These are phyloP conservation scores for Lutjanus erythropterus DNA, from an alignment of 2,113 vertebrate genomes.

Conservation along the genomic window DNA sequence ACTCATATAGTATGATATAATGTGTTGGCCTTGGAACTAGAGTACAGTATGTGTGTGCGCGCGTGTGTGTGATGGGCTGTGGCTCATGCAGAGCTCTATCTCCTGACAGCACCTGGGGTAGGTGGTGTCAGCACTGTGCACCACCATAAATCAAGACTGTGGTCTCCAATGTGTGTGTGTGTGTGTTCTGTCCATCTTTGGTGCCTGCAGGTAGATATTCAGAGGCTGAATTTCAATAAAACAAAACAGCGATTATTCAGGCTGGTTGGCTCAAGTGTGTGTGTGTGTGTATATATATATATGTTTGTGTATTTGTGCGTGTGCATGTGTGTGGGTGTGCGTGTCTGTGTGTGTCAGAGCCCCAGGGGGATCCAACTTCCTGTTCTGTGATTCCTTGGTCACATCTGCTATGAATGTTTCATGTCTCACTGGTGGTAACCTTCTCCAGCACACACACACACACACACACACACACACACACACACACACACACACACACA, in stretches of 20 bases:
- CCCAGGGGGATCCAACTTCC: constrained; percentile 62
- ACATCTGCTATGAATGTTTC: constrained; percentile 92
- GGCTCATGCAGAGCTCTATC: constrained; percentile 67
- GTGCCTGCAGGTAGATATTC: constrained; percentile 64
- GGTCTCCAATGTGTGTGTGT: constrained; percentile 58
- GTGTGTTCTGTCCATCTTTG: constrained; percentile 58
- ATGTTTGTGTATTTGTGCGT: constrained; percentile 14
- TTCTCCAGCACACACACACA: too few species aligned
- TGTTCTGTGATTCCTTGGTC: constrained; percentile 88
- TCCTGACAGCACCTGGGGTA: constrained; percentile 71
- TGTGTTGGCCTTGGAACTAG: constrained; percentile 43
- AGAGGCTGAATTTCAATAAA: constrained; percentile 83
- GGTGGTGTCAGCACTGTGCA: constrained; percentile 58
- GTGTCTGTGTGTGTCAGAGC: constrained; percentile 42
- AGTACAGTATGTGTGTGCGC: constrained; percentile 16
- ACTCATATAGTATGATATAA: constrained; percentile 56
- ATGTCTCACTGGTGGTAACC: constrained; percentile 89
- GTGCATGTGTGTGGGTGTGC: constrained; percentile 6
- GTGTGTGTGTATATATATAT: constrained; percentile 13
- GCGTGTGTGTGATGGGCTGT: constrained; percentile 35
- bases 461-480: constrained; percentile 15
- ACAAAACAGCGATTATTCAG: constrained; percentile 87
- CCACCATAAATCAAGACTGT: constrained; percentile 71
- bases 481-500: constrained; percentile 10
- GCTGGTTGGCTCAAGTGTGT: constrained; percentile 74